Conservation (phyloP, 2,797 vertebrate species). For the Onychomys leucogaster region DNA sequence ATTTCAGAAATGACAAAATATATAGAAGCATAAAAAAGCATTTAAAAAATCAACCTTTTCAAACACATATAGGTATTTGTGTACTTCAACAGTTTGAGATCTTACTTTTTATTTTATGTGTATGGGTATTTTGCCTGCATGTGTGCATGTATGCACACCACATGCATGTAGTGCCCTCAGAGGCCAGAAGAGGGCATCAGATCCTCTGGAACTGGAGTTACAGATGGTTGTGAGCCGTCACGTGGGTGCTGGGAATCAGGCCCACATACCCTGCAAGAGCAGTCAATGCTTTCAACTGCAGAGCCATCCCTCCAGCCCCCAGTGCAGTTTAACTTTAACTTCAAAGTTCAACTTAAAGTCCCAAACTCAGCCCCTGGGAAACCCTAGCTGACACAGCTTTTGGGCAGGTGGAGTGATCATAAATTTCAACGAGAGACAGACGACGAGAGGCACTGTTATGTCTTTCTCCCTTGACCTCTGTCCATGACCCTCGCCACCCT, state of each 20-base stretch:
- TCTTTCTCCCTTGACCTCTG: background rate
- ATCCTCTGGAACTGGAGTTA: background rate
- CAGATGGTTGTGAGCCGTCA: background rate
- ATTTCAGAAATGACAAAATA: background rate
- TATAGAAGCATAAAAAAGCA: conserved; percentile 9
- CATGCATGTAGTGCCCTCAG: background rate
- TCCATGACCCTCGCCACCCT: background rate
- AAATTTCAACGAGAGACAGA: conserved; percentile 48
- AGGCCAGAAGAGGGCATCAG: background rate
- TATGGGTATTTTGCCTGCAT: background rate
- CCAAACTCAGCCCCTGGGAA: conserved; percentile 36
- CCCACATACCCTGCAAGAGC: background rate
- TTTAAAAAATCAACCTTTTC: background rate
- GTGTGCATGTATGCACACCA: background rate
- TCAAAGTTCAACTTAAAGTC: conserved; percentile 36
- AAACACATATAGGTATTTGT: background rate
- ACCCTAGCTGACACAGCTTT: background rate
- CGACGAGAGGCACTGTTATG: background rate
- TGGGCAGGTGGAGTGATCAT: background rate
- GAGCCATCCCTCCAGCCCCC: background rate
- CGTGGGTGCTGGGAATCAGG: background rate
- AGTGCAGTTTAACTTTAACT: background rate
- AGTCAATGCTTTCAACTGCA: background rate
- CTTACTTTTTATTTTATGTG: background rate
- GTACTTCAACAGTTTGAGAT: background rate